Percentiles rank a stretch among this genome's conserved stretches.
phyloP scores from a whole-genome alignment of 2,888 invertebrate species.

The Athalia circularis region DNA sequence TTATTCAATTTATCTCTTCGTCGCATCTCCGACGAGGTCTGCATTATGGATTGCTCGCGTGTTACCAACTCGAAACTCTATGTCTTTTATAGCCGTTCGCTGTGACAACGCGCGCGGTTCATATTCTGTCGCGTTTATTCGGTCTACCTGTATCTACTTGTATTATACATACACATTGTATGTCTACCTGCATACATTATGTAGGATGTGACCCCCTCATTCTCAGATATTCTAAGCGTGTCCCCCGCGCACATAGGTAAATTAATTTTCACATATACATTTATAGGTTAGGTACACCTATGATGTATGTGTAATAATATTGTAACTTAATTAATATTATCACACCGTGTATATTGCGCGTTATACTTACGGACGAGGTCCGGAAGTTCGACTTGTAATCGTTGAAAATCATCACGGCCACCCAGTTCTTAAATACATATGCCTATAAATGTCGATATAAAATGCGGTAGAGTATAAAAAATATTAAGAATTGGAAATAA shows the following conservation, averaged over 20 bases:
- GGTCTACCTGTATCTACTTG: background rate
- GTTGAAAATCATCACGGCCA: too few relatives aligned
- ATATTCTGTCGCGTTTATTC: slow-evolving; percentile 19
- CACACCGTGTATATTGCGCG: background rate
- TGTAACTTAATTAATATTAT: background rate
- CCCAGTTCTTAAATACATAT: too few relatives aligned
- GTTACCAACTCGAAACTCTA: slow-evolving; percentile 55
- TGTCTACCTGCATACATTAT: too few relatives aligned
- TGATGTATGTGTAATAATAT: background rate
- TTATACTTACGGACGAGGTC: too few relatives aligned
- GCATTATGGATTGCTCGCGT: slow-evolving; percentile 73
- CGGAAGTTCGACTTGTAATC: too few relatives aligned
- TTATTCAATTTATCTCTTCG: slow-evolving; percentile 65
- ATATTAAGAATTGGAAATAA: too few relatives aligned
- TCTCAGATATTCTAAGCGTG: slow-evolving; percentile 9
- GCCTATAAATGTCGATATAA: too few relatives aligned
- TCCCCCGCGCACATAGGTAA: slow-evolving; percentile 9
- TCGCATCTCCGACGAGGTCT: slow-evolving; percentile 67
- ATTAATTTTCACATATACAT: slow-evolving; percentile 24
- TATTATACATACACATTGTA: too few relatives aligned
- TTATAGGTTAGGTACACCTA: background rate
- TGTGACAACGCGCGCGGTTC: background rate
- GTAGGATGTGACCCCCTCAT: background rate
- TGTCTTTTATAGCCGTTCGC: background rate
- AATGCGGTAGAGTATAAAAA: too few relatives aligned